Percentiles rank a stretch among this genome's conserved stretches.
Evolutionary conservation across 2,113 vertebrate species (phyloP).

Genomic region (Gasterosteus nipponicus): DNA sequence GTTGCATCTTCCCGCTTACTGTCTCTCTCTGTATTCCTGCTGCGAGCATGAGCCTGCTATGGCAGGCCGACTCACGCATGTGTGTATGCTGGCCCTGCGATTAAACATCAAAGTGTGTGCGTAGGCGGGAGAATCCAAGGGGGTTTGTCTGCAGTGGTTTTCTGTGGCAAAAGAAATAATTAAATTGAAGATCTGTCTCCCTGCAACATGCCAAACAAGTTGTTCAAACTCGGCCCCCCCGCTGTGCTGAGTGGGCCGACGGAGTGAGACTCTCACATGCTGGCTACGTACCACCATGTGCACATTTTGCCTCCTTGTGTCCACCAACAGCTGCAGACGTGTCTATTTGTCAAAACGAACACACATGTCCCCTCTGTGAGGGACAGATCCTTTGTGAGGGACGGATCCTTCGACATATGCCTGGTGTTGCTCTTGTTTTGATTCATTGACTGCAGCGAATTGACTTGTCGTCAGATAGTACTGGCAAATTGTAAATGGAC

Average conservation of each 20-base stretch:
- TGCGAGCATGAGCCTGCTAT: constrained; percentile 51
- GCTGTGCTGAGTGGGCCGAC: constrained; percentile 47
- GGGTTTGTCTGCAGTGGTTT: constrained; percentile 16
- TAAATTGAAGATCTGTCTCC: constrained; percentile 35
- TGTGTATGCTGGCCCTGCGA: constrained; percentile 41
- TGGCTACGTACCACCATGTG: constrained; percentile 27
- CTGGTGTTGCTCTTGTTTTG: constrained; percentile 3
- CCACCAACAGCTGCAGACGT: not conserved
- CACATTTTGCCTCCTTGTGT: constrained; percentile 16
- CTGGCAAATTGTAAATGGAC: too few relatives aligned
- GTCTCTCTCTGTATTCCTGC: constrained; percentile 28
- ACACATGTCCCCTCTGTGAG: constrained; percentile 43
- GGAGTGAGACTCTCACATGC: constrained; percentile 35
- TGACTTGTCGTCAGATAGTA: not conserved
- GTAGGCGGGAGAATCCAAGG: not conserved
- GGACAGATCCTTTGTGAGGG: not conserved
- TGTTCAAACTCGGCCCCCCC: constrained; percentile 14
- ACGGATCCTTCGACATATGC: not conserved
- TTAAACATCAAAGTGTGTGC: constrained; percentile 67
- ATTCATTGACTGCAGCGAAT: not conserved
- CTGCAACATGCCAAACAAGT: constrained; percentile 45
- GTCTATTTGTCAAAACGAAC: constrained; percentile 4
- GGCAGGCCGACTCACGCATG: not conserved
- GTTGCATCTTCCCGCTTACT: not conserved
- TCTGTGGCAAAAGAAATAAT: constrained; percentile 41